Evolutionary conservation across 2,797 vertebrate species (phyloP), one percentile per base, ranked within the genome.

Genomic region (Sebastiscus tertius): DNA sequence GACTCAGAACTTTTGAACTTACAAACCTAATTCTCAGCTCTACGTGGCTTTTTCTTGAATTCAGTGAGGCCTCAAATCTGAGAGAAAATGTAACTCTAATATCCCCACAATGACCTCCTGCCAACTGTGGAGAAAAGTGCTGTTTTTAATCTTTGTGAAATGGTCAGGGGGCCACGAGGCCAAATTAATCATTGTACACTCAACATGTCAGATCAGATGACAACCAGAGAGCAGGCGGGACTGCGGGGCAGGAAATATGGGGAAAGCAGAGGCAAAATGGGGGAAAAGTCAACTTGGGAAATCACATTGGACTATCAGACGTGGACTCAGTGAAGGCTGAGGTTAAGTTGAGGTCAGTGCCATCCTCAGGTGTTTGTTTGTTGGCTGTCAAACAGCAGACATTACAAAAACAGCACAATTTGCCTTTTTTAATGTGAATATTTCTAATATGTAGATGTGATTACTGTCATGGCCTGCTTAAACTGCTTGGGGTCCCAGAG

Each of bases 161-260:
- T 34, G 62, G 63, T 80, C 76, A 63, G 64, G 49, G 72, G 81
- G 36, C 80, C 80, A 83, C 49, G 27, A 74, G 72, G 68, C 65
- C 73, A 74, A 82, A 91, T 90, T 74, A 80, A 90, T 91, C 87
- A 90, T 63, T 78, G 75, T 81, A 54, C 74, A 34, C 79, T 88
- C 77, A 75, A 78, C 77, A 62, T 84, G 89, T 82, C 86, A 80
- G 74, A 42, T 73, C 72, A 85, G 70, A 73, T 72, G 83, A 82
- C 88, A 88, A 64, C 29, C 66, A 20, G 49, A 60, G 67, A 8
- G 49, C 74, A 42, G 61, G 71, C 26, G 8, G 33, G 65, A 52
- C 77, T 29, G 55, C 46, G 52, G 74, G 72, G 31, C 46, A 46
- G 52, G 29, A 46, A 64, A 22, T 56, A 72, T 49, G 24, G 29